These are phyloP conservation scores for Malacoraja senta DNA, from an alignment of 2,797 vertebrate species.

Conservation along the genomic window DNA sequence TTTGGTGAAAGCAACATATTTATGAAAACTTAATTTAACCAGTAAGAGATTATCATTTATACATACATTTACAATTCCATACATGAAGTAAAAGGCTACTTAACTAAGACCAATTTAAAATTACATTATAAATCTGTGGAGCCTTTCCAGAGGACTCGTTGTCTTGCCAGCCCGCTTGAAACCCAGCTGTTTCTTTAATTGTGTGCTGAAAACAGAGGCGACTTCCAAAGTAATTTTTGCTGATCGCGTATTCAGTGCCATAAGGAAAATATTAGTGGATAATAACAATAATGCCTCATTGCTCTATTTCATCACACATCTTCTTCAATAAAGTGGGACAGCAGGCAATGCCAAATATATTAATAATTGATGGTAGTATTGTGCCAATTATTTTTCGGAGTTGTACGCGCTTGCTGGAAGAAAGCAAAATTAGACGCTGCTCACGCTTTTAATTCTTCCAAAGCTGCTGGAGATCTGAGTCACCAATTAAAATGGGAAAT, in stretches of 20 bases:
- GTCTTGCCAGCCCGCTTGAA: neutral
- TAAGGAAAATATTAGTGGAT: neutral
- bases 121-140: neutral
- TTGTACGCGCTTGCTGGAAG: neutral
- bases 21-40: neutral
- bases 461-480: neutral
- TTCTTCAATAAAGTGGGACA: neutral
- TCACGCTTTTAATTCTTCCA: neutral
- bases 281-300: neutral
- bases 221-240: neutral
- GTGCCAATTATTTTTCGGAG: neutral
- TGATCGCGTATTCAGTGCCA: neutral
- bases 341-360: constrained; percentile 7
- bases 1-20: neutral
- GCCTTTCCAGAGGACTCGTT: neutral
- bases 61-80: neutral
- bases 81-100: neutral
- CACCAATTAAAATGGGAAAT: neutral
- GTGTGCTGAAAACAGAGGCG: neutral
- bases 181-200: neutral
- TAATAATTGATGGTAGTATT: neutral
- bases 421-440: neutral
- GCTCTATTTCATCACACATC: neutral
- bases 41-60: neutral
- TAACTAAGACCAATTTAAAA: neutral